Percentiles rank a stretch among this genome's conserved stretches.
phyloP scores from a whole-genome alignment of 2,113 vertebrate genomes.

The Burhinus oedicnemus region DNA sequence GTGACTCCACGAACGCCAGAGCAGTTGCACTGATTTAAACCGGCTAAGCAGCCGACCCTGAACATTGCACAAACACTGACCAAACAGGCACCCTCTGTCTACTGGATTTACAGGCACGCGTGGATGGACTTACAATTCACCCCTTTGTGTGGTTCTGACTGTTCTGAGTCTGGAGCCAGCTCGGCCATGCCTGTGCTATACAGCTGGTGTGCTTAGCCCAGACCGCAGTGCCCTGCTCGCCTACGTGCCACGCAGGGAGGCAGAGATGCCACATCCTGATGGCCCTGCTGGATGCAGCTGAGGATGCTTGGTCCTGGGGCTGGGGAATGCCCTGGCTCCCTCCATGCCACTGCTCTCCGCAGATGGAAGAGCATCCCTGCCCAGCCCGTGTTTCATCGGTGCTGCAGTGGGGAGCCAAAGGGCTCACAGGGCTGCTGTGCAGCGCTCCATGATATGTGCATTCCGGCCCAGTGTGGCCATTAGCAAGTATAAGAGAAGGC shows the following conservation, averaged over 20 bases:
- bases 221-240: background rate
- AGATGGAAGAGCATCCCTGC: background rate
- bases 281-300: background rate
- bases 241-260: rapidly evolving
- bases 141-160: background rate
- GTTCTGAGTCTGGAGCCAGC: background rate
- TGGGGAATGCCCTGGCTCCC: background rate
- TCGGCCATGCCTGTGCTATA: rapidly evolving
- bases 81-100: background rate
- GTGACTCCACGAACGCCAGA: background rate
- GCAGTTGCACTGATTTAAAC: background rate
- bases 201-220: background rate
- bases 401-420: background rate
- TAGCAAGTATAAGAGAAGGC: background rate
- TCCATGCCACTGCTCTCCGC: background rate
- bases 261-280: background rate
- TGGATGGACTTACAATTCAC: background rate
- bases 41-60: background rate
- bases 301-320: background rate
- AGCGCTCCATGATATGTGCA: rapidly evolving
- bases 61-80: background rate
- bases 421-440: background rate
- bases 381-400: rapidly evolving
- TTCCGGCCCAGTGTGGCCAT: background rate
- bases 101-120: background rate